Evolutionary conservation across 2,888 invertebrate genomes (phyloP).

Genomic region (Therioaphis trifolii): DNA sequence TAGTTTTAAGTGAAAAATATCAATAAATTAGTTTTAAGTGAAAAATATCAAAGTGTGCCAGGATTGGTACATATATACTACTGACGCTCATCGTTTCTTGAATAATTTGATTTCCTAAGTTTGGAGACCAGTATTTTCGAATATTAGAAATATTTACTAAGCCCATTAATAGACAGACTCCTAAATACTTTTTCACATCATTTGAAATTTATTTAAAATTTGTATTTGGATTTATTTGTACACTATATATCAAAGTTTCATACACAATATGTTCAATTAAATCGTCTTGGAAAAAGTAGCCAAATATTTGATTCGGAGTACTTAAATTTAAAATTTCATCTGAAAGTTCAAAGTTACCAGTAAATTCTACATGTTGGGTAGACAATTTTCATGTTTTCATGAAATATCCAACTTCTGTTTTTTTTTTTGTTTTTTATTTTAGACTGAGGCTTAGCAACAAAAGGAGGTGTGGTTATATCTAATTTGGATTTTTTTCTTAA

Average conservation of each 20-base stretch:
- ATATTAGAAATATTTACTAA: background rate
- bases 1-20: no score
- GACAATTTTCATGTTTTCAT: constrained; percentile 7
- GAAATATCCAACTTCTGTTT: no score
- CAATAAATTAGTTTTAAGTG: no score
- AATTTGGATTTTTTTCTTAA: no score
- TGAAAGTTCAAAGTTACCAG: background rate
- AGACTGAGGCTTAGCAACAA: no score
- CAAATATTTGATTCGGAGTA: background rate
- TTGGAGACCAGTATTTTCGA: constrained; percentile 31
- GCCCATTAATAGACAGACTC: background rate
- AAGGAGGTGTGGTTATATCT: no score
- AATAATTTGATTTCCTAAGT: constrained; percentile 34
- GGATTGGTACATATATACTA: no score
- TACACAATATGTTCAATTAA: constrained; percentile 37
- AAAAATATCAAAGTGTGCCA: no score
- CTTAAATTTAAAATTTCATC: constrained; percentile 27
- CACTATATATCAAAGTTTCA: constrained; percentile 12
- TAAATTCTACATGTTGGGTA: constrained; percentile 16
- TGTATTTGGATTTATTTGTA: constrained; percentile 17
- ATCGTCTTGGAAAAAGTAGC: constrained; percentile 29
- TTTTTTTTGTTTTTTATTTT: no score
- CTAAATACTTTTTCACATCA: background rate
- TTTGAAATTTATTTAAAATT: constrained; percentile 19
- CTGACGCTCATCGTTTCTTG: no score